Conservation (phyloP, 2,113 vertebrate genomes). For the Thalassarche chlororhynchos region DNA sequence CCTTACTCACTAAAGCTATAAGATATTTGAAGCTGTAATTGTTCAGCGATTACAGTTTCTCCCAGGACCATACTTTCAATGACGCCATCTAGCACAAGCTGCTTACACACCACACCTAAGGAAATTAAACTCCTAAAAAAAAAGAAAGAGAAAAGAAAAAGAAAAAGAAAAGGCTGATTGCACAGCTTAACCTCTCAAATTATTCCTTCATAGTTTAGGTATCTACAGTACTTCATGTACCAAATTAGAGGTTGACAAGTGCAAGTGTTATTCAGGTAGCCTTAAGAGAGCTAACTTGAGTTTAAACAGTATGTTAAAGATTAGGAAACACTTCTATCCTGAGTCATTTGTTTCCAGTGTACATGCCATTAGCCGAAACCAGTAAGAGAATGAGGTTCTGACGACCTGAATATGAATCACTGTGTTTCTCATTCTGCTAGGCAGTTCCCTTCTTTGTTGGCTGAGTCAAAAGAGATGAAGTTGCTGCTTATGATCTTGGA, state of each 20-base stretch:
- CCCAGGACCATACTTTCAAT: background rate
- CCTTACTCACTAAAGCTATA: background rate
- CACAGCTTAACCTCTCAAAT: background rate
- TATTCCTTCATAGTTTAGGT: background rate
- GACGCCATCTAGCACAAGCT: background rate
- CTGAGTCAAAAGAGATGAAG: conserved; percentile 15
- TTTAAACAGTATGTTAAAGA: background rate
- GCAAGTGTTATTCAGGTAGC: background rate
- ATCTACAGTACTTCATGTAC: background rate
- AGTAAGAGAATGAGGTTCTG: background rate
- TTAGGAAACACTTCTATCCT: background rate
- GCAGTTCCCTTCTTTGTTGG: background rate
- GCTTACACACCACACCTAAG: conserved; percentile 15
- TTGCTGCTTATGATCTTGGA: background rate
- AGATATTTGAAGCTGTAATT: background rate
- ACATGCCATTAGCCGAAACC: background rate
- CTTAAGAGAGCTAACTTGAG: background rate
- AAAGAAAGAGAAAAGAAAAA: background rate
- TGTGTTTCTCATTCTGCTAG: background rate
- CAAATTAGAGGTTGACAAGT: background rate
- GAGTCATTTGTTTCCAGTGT: conserved; percentile 12
- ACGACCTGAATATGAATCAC: conserved; percentile 11
- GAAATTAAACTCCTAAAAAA: background rate
- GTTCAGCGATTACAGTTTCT: background rate
- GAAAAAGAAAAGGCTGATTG: background rate